A percentile compares a stretch with the other conserved stretches of the same genome.
phyloP scores from a whole-genome alignment of 2,797 vertebrate genomes.

The Myotis pilosus region DNA sequence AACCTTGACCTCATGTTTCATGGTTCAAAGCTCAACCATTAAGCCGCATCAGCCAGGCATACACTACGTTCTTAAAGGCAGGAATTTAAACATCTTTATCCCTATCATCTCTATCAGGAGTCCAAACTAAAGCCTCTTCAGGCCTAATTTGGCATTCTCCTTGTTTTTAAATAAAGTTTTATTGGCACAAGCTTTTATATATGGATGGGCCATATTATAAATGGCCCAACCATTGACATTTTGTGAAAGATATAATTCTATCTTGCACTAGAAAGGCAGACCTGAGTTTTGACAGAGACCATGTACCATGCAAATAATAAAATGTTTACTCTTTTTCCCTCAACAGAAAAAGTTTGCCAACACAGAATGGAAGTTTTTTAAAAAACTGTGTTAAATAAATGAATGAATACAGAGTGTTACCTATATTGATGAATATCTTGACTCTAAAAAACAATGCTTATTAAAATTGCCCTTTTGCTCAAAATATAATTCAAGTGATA shows the following conservation, averaged over 20 bases:
- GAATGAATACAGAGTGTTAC: background rate
- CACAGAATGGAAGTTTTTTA: background rate
- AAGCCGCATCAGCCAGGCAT: background rate
- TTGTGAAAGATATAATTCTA: too few species aligned
- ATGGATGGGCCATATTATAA: background rate
- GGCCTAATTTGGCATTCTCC: background rate
- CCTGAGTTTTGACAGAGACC: background rate
- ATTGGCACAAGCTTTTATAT: background rate
- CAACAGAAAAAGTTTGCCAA: background rate
- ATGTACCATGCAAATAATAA: background rate
- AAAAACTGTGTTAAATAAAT: background rate
- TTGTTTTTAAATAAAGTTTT: conserved; percentile 19
- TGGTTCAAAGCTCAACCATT: too few species aligned
- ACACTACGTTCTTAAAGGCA: background rate
- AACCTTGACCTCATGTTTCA: too few species aligned
- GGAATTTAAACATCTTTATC: background rate
- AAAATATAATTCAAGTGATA: conserved; percentile 10
- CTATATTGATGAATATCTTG: background rate
- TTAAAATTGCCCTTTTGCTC: background rate
- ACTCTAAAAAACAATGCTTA: background rate
- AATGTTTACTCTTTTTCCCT: background rate
- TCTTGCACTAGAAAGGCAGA: background rate
- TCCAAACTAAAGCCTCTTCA: background rate
- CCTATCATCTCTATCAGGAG: background rate
- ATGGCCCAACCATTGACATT: background rate